These are phyloP conservation scores for Varanus komodoensis DNA, from an alignment of 2,113 vertebrate species.

Conservation along the genomic window DNA sequence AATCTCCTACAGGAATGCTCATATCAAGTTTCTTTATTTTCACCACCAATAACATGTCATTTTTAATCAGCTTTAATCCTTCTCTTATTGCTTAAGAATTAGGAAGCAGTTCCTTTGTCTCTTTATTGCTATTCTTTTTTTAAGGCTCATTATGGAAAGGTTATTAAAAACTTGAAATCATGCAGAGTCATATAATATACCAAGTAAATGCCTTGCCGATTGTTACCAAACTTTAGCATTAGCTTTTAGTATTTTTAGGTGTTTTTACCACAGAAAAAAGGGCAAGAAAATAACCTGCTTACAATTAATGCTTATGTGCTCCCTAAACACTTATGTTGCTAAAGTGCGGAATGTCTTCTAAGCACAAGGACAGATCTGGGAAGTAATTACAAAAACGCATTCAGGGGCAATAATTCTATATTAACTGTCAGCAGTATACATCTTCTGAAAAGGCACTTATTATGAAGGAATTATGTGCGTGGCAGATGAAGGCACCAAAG, in stretches of 20 bases:
- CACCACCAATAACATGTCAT: slow-evolving; percentile 73
- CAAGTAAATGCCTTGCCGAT: slow-evolving; percentile 74
- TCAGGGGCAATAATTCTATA: slow-evolving; percentile 86
- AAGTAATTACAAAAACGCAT: slow-evolving; percentile 87
- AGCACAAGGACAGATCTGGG: slow-evolving; percentile 85
- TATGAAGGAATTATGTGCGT: slow-evolving; percentile 81
- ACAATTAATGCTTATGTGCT: slow-evolving; percentile 81
- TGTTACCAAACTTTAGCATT: slow-evolving; percentile 75
- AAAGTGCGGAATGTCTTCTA: slow-evolving; percentile 85
- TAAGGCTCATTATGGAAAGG: slow-evolving; percentile 63
- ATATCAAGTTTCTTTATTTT: slow-evolving; percentile 72
- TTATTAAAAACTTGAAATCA: slow-evolving; percentile 76
- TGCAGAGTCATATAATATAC: slow-evolving; percentile 68
- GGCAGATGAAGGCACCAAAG: slow-evolving; percentile 72
- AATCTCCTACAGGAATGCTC: slow-evolving; percentile 75
- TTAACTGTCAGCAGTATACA: slow-evolving; percentile 84
- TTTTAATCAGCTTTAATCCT: slow-evolving; percentile 75
- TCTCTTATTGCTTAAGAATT: slow-evolving; percentile 74
- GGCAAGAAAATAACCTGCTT: slow-evolving; percentile 64
- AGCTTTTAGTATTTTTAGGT: slow-evolving; percentile 74
- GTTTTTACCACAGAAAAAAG: slow-evolving; percentile 73
- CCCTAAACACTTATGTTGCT: slow-evolving; percentile 84
- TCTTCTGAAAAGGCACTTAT: slow-evolving; percentile 83
- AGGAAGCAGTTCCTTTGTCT: slow-evolving; percentile 59
- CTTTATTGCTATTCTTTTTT: slow-evolving; percentile 66